Percentiles rank a stretch among this genome's conserved stretches.
phyloP scores from a whole-genome alignment of 92 coral and sea anemone species.

The Palythoa grandis region DNA sequence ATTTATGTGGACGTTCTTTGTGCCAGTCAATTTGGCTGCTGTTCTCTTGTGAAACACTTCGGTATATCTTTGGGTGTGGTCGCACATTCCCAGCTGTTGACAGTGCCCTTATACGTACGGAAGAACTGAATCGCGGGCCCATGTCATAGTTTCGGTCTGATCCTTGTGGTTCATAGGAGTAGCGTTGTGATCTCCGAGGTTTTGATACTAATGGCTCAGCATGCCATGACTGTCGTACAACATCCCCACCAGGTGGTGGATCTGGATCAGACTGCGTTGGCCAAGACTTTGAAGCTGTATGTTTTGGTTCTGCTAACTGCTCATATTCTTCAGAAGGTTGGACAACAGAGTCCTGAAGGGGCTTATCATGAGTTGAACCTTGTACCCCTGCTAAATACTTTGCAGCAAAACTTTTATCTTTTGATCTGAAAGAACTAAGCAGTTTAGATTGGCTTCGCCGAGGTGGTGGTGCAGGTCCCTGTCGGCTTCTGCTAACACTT shows the following conservation, averaged over 20 bases:
- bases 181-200: constrained; percentile 36
- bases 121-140: constrained; percentile 50
- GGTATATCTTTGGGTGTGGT: constrained; percentile 61
- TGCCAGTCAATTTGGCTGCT: background rate
- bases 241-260: constrained; percentile 40
- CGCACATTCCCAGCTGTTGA: constrained; percentile 54
- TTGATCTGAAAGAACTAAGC: constrained; percentile 73
- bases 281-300: constrained; percentile 81
- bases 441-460: constrained; percentile 77
- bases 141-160: background rate
- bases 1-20: background rate
- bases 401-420: constrained; percentile 46
- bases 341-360: background rate
- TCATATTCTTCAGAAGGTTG: constrained; percentile 1
- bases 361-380: background rate
- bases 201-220: constrained; percentile 56
- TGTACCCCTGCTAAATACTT: constrained; percentile 27
- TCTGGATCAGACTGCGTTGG: constrained; percentile 68
- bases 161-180: constrained; percentile 29
- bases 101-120: constrained; percentile 65
- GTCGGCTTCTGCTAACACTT: constrained; percentile 55
- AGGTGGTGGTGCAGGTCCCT: constrained; percentile 88
- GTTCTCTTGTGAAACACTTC: constrained; percentile 57
- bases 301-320: constrained; percentile 57
- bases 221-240: constrained; percentile 81